A percentile compares a stretch with the other conserved stretches of the same genome.
Evolutionary conservation across 2,888 invertebrate species (phyloP).

Genomic region (Tetanocera ferruginea): DNA sequence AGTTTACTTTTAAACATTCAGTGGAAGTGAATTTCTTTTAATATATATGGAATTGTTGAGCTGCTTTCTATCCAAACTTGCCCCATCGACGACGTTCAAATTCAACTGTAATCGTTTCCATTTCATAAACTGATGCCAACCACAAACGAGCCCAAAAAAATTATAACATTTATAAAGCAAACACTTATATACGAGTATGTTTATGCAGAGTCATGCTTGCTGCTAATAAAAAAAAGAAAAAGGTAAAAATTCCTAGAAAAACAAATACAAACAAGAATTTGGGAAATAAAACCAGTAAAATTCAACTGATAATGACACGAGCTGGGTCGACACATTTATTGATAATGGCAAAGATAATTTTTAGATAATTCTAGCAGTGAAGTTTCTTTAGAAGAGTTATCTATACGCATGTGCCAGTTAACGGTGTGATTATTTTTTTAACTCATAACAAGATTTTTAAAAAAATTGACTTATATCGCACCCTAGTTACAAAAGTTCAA

Average conservation of each 20-base stretch:
- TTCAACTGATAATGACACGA: no score
- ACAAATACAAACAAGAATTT: conserved; percentile 19
- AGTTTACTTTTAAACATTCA: background rate
- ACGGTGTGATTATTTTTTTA: no score
- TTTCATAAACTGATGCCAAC: conserved; percentile 36
- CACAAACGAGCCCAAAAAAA: conserved; percentile 34
- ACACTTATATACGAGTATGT: conserved; percentile 22
- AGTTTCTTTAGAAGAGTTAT: no score
- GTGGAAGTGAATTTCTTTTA: background rate
- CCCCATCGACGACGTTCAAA: conserved; percentile 18
- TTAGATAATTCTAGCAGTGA: no score
- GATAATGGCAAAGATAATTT: no score
- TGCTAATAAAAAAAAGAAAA: background rate
- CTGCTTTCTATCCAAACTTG: background rate
- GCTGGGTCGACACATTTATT: no score
- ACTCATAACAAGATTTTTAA: no score
- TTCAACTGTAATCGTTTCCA: conserved; percentile 37
- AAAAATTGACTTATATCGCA: no score
- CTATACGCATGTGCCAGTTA: no score
- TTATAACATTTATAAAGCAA: conserved; percentile 9
- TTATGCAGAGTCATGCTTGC: conserved; percentile 45
- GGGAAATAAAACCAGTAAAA: no score
- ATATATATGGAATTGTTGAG: background rate
- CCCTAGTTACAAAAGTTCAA: no score
- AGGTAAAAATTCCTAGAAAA: conserved; percentile 15